Conservation (phyloP, 2,113 vertebrate genomes). For the Psilopsiagon aurifrons region DNA sequence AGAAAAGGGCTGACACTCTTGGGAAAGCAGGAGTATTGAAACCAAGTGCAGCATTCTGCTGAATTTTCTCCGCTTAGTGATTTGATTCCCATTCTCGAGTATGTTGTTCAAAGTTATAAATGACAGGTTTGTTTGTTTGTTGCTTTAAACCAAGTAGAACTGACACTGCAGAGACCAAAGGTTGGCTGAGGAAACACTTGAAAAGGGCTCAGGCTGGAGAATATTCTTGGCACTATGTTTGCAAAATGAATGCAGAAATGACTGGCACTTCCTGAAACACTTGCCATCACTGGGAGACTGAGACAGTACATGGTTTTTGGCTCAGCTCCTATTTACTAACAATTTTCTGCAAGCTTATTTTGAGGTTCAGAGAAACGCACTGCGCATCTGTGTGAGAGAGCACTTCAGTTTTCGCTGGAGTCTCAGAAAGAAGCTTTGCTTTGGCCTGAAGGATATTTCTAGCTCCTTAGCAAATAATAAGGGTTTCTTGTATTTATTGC, state of each 20-base stretch:
- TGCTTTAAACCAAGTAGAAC: background rate
- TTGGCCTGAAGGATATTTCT: constrained; percentile 21
- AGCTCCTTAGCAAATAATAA: constrained; percentile 10
- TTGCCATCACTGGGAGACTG: background rate
- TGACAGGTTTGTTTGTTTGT: background rate
- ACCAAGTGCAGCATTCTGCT: background rate
- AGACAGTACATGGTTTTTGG: background rate
- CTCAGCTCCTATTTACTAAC: background rate
- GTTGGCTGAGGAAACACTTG: background rate
- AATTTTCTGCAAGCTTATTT: background rate
- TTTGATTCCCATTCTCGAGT: background rate
- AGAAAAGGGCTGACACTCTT: background rate
- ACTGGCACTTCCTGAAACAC: background rate
- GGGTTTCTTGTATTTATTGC: constrained; percentile 31
- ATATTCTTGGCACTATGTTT: background rate
- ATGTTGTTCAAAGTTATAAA: background rate
- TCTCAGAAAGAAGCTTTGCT: background rate
- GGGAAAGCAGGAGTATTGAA: background rate
- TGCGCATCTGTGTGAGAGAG: background rate
- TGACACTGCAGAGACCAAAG: background rate
- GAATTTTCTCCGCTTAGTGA: background rate
- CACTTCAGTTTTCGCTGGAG: background rate
- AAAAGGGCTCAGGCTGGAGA: background rate
- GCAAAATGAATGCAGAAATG: background rate
- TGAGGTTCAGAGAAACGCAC: background rate